Percentiles rank a stretch among this genome's conserved stretches.
phyloP scores from a whole-genome alignment of 2,888 invertebrate species.

The Rhimphoctona megacephalus region DNA sequence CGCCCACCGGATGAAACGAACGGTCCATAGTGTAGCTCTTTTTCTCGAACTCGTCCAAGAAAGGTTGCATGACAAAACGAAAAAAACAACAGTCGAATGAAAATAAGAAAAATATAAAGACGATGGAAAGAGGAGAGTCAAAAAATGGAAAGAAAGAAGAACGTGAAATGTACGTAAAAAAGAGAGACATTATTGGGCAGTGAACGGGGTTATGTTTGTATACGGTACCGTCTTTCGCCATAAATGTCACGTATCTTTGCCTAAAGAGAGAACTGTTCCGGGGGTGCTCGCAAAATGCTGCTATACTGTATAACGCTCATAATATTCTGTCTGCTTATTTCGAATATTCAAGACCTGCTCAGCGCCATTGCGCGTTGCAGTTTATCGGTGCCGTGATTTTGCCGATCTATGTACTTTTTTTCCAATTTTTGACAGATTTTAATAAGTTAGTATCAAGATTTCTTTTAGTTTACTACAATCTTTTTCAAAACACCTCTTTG shows the following conservation, averaged over 20 bases:
- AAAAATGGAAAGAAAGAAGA: constrained; percentile 55
- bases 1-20: constrained; percentile 74
- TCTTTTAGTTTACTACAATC: neutral
- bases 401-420: constrained; percentile 34
- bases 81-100: constrained; percentile 58
- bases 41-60: constrained; percentile 38
- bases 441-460: neutral
- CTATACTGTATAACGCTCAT: constrained; percentile 38
- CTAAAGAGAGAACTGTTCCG: constrained; percentile 78
- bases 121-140: constrained; percentile 60
- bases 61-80: constrained; percentile 36
- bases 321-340: constrained; percentile 34
- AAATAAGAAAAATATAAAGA: constrained; percentile 64
- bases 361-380: constrained; percentile 59
- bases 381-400: constrained; percentile 77
- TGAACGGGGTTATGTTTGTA: constrained; percentile 66
- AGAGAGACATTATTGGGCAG: constrained; percentile 67
- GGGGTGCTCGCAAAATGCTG: constrained; percentile 62
- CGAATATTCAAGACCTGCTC: constrained; percentile 23
- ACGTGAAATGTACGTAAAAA: constrained; percentile 55
- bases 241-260: constrained; percentile 81
- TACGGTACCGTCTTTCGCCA: constrained; percentile 79
- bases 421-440: neutral
- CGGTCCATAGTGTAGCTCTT: constrained; percentile 34
- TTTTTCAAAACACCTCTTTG: neutral